phyloP scores from a whole-genome alignment of 2,888 invertebrate genomes.

The Drosophila crucigera region DNA sequence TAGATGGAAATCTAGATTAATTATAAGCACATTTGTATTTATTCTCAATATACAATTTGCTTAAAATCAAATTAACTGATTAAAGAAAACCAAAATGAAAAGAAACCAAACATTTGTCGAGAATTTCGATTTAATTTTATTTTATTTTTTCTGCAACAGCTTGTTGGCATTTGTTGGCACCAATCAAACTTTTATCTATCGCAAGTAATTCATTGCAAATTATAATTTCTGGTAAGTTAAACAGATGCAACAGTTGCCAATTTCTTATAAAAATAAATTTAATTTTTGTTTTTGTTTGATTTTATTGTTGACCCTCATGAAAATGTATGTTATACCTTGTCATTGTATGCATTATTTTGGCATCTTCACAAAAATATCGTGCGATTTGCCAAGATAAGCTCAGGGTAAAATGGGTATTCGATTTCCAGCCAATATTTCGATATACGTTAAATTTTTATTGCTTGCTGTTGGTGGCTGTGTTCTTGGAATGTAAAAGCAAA shows the following conservation, averaged over 20 bases:
- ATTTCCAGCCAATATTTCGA: background rate
- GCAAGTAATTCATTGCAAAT: background rate
- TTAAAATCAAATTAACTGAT: conserved; percentile 10
- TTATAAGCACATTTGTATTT: conserved; percentile 10
- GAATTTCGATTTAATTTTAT: background rate
- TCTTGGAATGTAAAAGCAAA: conserved; percentile 24
- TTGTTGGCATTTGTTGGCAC: background rate
- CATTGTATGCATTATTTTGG: background rate
- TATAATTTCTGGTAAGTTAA: background rate
- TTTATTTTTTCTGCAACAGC: background rate
- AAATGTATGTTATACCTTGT: background rate
- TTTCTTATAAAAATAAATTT: background rate
- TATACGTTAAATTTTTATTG: conserved; percentile 4
- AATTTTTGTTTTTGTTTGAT: background rate
- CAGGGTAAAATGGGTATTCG: background rate
- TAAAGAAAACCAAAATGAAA: background rate
- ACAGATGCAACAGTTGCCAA: background rate
- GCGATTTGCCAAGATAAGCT: no score
- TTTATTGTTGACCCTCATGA: background rate
- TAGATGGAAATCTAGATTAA: conserved; percentile 16
- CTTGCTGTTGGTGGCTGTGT: conserved; percentile 6
- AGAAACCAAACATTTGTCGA: background rate
- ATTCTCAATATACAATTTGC: background rate
- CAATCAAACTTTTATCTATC: no score
- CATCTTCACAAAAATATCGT: background rate